Conservation (phyloP, 2,888 invertebrate genomes). For the Torymus auratus region DNA sequence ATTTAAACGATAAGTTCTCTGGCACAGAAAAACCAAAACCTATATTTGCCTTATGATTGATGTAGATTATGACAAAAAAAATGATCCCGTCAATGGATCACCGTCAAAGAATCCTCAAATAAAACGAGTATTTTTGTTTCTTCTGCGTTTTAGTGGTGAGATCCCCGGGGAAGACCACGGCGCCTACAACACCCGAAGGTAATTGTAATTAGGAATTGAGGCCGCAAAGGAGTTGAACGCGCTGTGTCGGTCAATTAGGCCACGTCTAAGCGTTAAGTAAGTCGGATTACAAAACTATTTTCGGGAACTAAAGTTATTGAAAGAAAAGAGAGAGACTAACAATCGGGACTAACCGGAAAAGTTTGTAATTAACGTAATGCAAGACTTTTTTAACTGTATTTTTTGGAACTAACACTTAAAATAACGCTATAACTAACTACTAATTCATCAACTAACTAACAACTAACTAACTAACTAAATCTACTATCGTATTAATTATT, state of each 20-base stretch:
- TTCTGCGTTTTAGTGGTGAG: conserved; percentile 78
- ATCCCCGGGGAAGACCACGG: conserved; percentile 78
- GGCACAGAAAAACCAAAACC: background rate
- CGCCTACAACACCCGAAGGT: conserved; percentile 78
- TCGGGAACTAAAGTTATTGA: conserved; percentile 50
- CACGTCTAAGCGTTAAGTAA: conserved; percentile 77
- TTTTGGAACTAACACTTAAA: conserved; percentile 23
- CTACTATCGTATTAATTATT: conserved; percentile 22
- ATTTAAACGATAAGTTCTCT: background rate
- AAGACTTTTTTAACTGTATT: conserved; percentile 27
- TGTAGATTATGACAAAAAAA: conserved; percentile 44
- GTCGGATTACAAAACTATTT: conserved; percentile 70
- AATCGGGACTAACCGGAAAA: conserved; percentile 50
- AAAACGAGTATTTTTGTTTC: conserved; percentile 69
- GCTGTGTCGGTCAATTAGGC: conserved; percentile 76
- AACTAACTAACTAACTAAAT: conserved; percentile 7
- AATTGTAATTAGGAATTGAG: conserved; percentile 78
- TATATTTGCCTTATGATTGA: conserved; percentile 49
- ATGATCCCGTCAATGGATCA: conserved; percentile 15
- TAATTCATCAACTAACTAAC: conserved; percentile 9
- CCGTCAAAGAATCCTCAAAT: conserved; percentile 51
- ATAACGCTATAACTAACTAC: conserved; percentile 7
- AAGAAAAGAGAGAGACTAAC: conserved; percentile 55
- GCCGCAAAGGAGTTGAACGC: conserved; percentile 75
- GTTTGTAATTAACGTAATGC: conserved; percentile 24